These are phyloP conservation scores for Acanthornis magna DNA, from an alignment of 2,797 vertebrate genomes.

Conservation along the genomic window DNA sequence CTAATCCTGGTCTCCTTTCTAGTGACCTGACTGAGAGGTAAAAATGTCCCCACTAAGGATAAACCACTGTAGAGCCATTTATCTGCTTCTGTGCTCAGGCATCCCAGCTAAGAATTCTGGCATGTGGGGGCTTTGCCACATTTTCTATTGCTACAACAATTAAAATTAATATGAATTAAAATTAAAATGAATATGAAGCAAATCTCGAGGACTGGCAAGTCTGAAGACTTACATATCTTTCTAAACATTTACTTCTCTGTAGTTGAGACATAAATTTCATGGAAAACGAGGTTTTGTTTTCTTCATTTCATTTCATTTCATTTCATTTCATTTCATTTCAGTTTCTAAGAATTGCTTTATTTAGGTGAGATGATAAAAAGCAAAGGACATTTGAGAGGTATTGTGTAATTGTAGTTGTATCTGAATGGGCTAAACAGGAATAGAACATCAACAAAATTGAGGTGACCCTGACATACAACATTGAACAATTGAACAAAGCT, in stretches of 20 bases:
- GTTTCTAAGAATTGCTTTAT: not conserved
- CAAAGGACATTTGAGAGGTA: not conserved
- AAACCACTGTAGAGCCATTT: not conserved
- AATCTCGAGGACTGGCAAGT: not conserved
- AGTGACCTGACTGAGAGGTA: not conserved
- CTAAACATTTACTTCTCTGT: not conserved
- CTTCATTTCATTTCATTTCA: not conserved
- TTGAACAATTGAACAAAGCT: not conserved
- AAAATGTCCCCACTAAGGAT: not conserved
- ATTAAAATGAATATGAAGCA: not conserved
- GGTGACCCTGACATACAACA: constrained; percentile 11
- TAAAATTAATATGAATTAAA: not conserved
- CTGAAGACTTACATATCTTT: not conserved
- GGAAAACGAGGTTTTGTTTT: not conserved
- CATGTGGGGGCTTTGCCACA: not conserved
- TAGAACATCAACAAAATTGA: not conserved
- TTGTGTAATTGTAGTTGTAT: not conserved
- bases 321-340: not conserved
- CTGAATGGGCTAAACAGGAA: not conserved
- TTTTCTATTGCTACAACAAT: not conserved
- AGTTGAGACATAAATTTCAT: not conserved
- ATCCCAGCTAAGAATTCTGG: not conserved
- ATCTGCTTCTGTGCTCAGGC: not conserved
- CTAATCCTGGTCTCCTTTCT: not conserved
- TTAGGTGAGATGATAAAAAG: not conserved